Percentiles rank a stretch among this genome's conserved stretches.
These are phyloP conservation scores for Villa cingulata DNA, from an alignment of 2,888 invertebrate genomes.

Conservation along the genomic window DNA sequence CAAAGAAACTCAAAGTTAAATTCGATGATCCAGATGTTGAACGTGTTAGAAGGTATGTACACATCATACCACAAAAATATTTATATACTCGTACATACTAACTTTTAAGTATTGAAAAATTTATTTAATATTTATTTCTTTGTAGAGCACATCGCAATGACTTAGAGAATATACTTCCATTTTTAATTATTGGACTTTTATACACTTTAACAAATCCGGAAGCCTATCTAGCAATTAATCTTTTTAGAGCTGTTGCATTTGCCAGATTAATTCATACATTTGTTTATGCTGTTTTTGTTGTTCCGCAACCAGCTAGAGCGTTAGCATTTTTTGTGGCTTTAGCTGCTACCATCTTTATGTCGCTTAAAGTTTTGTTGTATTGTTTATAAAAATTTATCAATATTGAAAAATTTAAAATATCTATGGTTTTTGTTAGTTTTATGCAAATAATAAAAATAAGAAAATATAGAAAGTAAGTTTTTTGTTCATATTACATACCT, in stretches of 20 bases:
- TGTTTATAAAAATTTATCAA: no score
- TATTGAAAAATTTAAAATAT: no score
- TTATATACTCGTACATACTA: neutral
- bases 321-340: slow-evolving; percentile 36
- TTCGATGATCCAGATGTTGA: slow-evolving; percentile 40
- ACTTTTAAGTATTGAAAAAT: neutral
- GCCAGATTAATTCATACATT: slow-evolving; percentile 41
- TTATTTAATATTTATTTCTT: no score
- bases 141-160: slow-evolving; percentile 47
- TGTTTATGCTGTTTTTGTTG: slow-evolving; percentile 40
- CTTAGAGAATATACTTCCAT: slow-evolving; percentile 45
- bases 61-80: neutral
- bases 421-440: no score
- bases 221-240: slow-evolving; percentile 35
- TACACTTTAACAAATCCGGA: slow-evolving; percentile 41
- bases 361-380: slow-evolving; percentile 23
- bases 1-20: slow-evolving; percentile 30
- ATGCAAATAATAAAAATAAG: no score
- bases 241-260: slow-evolving; percentile 41
- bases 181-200: slow-evolving; percentile 39
- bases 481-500: no score
- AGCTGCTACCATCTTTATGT: slow-evolving; percentile 38
- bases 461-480: no score
- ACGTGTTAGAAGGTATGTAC: slow-evolving; percentile 34
- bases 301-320: slow-evolving; percentile 42